Evolutionary conservation across 2,888 invertebrate genomes (phyloP).

Genomic region (Drosophila monieri): DNA sequence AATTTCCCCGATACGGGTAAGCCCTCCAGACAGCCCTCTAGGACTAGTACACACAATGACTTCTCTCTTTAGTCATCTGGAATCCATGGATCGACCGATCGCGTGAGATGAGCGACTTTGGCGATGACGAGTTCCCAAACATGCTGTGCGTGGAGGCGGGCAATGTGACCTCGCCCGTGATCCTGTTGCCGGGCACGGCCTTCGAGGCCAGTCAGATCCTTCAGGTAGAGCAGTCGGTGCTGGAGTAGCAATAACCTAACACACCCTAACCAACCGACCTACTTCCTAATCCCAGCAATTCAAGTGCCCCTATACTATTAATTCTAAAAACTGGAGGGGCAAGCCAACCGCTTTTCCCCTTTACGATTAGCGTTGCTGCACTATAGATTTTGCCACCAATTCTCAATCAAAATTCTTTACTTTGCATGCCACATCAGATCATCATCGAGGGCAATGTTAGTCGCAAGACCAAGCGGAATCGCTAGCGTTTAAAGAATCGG

Average conservation of each 20-base stretch:
- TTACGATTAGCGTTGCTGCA: constrained; percentile 1
- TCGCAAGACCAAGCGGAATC: constrained; percentile 83
- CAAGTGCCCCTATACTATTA: constrained; percentile 53
- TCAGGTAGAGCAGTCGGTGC: constrained; percentile 86
- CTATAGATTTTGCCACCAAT: not conserved
- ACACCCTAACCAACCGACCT: constrained; percentile 18
- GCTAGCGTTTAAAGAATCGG: constrained; percentile 83
- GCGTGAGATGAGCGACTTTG: constrained; percentile 96
- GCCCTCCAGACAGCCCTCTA: constrained; percentile 16
- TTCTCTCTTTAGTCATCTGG: constrained; percentile 90
- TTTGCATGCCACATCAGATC: constrained; percentile 71
- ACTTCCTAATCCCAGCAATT: constrained; percentile 53
- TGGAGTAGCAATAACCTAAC: constrained; percentile 10
- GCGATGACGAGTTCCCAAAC: constrained; percentile 98
- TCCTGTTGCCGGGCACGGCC: constrained; percentile 94
- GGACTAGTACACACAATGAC: not conserved
- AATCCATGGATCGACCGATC: constrained; percentile 98
- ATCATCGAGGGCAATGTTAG: constrained; percentile 84
- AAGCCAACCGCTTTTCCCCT: constrained; percentile 13
- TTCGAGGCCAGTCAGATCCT: constrained; percentile 96
- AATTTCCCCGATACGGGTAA: constrained; percentile 96
- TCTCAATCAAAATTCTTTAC: constrained; percentile 29
- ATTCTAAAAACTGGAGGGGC: constrained; percentile 4
- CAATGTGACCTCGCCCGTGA: constrained; percentile 93
- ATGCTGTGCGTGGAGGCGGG: constrained; percentile 99